These are phyloP conservation scores for Columbina picui DNA, from an alignment of 2,113 vertebrate species.

Conservation along the genomic window DNA sequence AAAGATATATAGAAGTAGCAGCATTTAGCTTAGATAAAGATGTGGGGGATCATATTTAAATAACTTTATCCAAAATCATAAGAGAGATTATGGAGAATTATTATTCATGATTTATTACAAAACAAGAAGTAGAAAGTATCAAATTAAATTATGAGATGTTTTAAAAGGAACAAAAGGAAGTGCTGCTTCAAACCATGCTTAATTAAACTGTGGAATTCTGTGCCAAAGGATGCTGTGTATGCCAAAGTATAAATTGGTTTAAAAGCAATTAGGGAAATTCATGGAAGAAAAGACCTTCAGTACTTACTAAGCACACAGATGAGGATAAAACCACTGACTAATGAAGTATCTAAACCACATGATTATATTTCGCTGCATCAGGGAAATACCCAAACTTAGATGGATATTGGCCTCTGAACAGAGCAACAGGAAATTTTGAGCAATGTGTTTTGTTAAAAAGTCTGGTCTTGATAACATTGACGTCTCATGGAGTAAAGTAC, in stretches of 20 bases:
- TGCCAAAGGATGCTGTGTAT: conserved; percentile 38
- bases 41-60: background rate
- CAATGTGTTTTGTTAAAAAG: background rate
- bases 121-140: background rate
- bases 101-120: background rate
- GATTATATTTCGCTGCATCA: background rate
- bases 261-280: conserved; percentile 34
- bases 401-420: background rate
- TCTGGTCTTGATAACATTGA: background rate
- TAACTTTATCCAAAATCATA: background rate
- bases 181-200: background rate
- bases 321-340: conserved; percentile 20
- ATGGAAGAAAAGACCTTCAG: background rate
- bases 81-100: background rate
- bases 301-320: conserved; percentile 5
- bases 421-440: background rate
- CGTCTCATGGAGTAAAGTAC: background rate
- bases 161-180: conserved; percentile 10
- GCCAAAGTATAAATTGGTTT: conserved; percentile 43
- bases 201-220: conserved; percentile 20
- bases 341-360: background rate
- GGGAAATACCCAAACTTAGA: background rate
- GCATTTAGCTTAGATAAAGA: background rate
- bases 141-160: background rate
- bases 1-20: background rate